A percentile compares a stretch with the other conserved stretches of the same genome.
Evolutionary conservation across 2,113 vertebrate genomes (phyloP).

Genomic region (Coreoperca whiteheadi): DNA sequence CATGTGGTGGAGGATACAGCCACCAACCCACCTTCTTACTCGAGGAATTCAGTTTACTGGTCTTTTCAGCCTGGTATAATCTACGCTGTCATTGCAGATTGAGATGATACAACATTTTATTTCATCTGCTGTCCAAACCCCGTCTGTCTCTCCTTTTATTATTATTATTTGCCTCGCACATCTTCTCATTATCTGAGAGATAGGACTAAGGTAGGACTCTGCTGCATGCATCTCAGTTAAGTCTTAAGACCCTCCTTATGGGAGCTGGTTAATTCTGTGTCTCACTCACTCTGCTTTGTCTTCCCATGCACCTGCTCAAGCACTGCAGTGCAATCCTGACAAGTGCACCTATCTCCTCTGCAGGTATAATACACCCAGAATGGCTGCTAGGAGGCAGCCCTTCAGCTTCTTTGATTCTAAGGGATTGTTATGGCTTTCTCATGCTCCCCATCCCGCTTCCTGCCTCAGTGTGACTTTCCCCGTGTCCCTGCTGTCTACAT

Average conservation of each 20-base stretch:
- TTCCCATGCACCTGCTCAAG: background rate
- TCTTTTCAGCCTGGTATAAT: background rate
- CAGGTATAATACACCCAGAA: conserved; percentile 14
- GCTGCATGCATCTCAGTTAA: background rate
- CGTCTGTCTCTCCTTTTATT: background rate
- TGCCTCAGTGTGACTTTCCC: background rate
- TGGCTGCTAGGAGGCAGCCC: background rate
- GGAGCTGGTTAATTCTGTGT: background rate
- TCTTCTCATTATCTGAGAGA: background rate
- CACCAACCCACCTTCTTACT: background rate
- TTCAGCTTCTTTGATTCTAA: conserved; percentile 5
- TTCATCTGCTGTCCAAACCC: background rate
- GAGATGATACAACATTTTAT: background rate
- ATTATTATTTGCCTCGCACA: background rate
- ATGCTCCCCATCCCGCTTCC: background rate
- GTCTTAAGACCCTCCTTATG: background rate
- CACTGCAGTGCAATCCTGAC: conserved; percentile 36
- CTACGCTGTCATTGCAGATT: background rate
- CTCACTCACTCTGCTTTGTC: background rate
- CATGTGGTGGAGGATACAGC: background rate
- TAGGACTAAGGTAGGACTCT: background rate
- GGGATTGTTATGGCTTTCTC: background rate
- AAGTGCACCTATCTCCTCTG: conserved; percentile 11
- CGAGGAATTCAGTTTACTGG: background rate
- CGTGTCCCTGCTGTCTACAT: background rate